These are phyloP conservation scores for Catocala nupta DNA, from an alignment of 2,888 invertebrate genomes.

Conservation along the genomic window DNA sequence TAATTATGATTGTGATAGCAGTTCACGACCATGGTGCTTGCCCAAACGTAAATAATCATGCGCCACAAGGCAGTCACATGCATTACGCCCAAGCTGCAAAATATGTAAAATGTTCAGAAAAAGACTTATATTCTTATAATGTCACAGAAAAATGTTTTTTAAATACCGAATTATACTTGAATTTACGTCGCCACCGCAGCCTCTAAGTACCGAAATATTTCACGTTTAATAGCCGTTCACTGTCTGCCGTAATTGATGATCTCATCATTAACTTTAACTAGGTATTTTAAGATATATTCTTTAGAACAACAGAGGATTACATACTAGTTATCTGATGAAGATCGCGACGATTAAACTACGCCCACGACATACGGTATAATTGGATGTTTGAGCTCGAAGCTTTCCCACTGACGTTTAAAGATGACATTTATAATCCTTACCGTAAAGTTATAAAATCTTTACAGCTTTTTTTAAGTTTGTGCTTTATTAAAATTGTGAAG, in stretches of 20 bases:
- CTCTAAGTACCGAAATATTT: conserved; percentile 25
- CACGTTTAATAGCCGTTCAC: conserved; percentile 15
- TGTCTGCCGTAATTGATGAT: conserved; percentile 24
- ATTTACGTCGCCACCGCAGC: conserved; percentile 6
- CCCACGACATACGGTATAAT: conserved; percentile 45
- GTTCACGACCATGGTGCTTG: too few relatives aligned
- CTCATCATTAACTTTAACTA: conserved; percentile 35
- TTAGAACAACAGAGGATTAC: conserved; percentile 36
- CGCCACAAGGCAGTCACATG: too few relatives aligned
- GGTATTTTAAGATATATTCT: conserved; percentile 36
- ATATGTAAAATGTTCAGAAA: conserved; percentile 4
- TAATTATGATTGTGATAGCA: too few relatives aligned
- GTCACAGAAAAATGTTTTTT: conserved; percentile 18
- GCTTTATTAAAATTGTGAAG: too few relatives aligned
- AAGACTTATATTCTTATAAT: neutral
- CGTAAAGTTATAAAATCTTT: too few relatives aligned
- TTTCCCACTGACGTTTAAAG: conserved; percentile 23
- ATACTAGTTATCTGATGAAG: conserved; percentile 43
- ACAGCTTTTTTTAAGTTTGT: too few relatives aligned
- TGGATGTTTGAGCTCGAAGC: conserved; percentile 35
- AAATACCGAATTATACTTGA: conserved; percentile 21
- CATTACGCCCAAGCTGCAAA: neutral
- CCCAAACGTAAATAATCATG: too few relatives aligned
- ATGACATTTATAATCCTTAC: neutral
- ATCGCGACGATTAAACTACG: conserved; percentile 44